Conservation (phyloP, 2,797 vertebrate species). For the Dendrocincla fuliginosa region DNA sequence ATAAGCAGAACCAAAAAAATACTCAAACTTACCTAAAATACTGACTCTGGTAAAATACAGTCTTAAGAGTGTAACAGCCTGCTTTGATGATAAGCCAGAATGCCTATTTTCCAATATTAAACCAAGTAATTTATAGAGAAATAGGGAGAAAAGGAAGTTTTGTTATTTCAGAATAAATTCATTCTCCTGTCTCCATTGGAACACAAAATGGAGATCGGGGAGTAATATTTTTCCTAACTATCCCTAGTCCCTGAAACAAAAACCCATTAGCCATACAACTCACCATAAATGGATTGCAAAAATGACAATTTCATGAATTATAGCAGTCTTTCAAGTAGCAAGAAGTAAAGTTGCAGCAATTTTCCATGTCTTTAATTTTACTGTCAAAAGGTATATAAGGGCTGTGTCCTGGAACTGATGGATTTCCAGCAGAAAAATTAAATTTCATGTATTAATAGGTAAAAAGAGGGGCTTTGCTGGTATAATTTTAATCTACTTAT, state of each 20-base stretch:
- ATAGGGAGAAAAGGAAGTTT: constrained; percentile 43
- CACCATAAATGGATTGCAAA: constrained; percentile 56
- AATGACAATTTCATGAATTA: constrained; percentile 60
- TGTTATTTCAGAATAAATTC: constrained; percentile 62
- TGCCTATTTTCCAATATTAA: not conserved
- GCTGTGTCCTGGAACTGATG: constrained; percentile 59
- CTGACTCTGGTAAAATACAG: not conserved
- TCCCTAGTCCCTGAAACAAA: constrained; percentile 45
- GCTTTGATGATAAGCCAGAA: not conserved
- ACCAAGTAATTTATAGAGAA: not conserved
- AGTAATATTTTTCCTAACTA: constrained; percentile 56
- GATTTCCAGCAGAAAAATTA: constrained; percentile 61
- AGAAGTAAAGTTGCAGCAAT: constrained; percentile 59
- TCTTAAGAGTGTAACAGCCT: not conserved
- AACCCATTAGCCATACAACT: constrained; percentile 57
- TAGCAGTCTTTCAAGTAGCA: constrained; percentile 60
- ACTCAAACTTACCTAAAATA: not conserved
- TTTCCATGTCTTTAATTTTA: constrained; percentile 75
- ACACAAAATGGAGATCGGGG: constrained; percentile 39
- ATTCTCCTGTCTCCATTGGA: constrained; percentile 30
- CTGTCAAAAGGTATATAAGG: constrained; percentile 66
- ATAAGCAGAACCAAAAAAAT: not conserved
- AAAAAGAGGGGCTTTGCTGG: constrained; percentile 43
- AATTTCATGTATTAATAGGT: constrained; percentile 54
- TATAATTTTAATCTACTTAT: constrained; percentile 71